Base-by-base conservation (phyloP, 2,888 invertebrate genomes). In the Rhingia rostrata region DNA sequence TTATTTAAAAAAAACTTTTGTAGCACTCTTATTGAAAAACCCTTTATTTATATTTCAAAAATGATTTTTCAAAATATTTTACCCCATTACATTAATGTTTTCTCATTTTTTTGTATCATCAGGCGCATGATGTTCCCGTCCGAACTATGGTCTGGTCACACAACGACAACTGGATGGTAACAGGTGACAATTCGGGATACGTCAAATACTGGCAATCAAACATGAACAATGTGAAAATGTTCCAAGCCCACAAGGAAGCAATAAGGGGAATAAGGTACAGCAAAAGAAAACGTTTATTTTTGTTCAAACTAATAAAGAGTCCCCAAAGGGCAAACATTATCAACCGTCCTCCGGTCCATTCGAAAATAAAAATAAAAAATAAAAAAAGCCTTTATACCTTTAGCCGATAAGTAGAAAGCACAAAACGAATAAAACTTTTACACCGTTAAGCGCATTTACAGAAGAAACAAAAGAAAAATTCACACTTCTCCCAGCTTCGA, bases 221-320 rank as follows among this genome's bases (percentile, higher is more conserved):
- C 93, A 99, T 99, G 99, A 99, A 99, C 93, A 99, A 99, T 93
- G 99, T 99, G 77, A 99, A 99, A 94, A 99, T 99, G 98, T 99
- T 98, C 93, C 99, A 99, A 93, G 99, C 99, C 74, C 99, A 99
- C 92, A 99, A 99, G 94, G 99, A 99, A 94, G 97, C 99, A 87
- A 96, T 99, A 88, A 95, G 99, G 92, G 99, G 99, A 93, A 96
- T 99, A 94, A 97, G 97, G 97, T 97, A 95, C 93, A 93, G 90
- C 89, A 88, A 88, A 90, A 88, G 90, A 88, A 90, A 88, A 88
- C 86, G 70, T 80, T 60, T 84, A 80, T 84, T 84, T 84, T 80
- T 80, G 80, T 84, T 63, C 70, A 84, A 84, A 84, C 74, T 54
- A 80, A 84, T 80, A 80, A 84, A 84, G 72, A 73, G 63, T 64